Conservation (phyloP, 2,797 vertebrate genomes). For the Sebastes ruberrimus region DNA sequence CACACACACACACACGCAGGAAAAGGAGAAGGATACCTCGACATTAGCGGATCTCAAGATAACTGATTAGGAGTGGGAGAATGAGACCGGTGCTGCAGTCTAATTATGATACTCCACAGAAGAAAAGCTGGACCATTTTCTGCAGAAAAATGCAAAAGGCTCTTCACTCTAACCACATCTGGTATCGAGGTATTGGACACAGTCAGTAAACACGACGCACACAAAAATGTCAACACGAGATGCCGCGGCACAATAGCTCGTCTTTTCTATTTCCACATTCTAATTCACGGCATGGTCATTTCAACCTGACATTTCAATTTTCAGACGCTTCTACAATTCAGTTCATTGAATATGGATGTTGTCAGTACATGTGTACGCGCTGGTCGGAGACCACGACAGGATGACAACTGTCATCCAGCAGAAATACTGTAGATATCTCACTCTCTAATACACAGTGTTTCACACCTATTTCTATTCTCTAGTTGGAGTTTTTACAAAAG, state of each 20-base stretch:
- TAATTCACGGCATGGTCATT: constrained; percentile 65
- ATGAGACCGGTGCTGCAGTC: constrained; percentile 12
- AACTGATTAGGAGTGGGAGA: constrained; percentile 41
- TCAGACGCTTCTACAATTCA: constrained; percentile 62
- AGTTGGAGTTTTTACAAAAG: constrained; percentile 9
- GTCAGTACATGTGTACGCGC: constrained; percentile 61
- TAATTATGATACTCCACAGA: constrained; percentile 34
- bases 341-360: constrained; percentile 64
- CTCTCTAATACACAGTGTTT: constrained; percentile 5
- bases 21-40: constrained; percentile 39
- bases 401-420: constrained; percentile 59
- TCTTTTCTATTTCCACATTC: constrained; percentile 56
- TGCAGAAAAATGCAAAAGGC: background rate
- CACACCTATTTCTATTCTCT: background rate
- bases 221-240: constrained; percentile 50
- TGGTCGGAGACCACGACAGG: constrained; percentile 38
- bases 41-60: constrained; percentile 55
- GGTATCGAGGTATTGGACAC: constrained; percentile 30
- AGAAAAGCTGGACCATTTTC: constrained; percentile 6
- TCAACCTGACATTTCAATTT: constrained; percentile 80
- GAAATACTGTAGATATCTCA: constrained; percentile 50
- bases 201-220: constrained; percentile 35
- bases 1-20: constrained; percentile 14
- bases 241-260: constrained; percentile 39
- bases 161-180: constrained; percentile 5